Evolutionary conservation across 2,797 vertebrate species (phyloP).

Genomic region (Urocyon cinereoargenteus): DNA sequence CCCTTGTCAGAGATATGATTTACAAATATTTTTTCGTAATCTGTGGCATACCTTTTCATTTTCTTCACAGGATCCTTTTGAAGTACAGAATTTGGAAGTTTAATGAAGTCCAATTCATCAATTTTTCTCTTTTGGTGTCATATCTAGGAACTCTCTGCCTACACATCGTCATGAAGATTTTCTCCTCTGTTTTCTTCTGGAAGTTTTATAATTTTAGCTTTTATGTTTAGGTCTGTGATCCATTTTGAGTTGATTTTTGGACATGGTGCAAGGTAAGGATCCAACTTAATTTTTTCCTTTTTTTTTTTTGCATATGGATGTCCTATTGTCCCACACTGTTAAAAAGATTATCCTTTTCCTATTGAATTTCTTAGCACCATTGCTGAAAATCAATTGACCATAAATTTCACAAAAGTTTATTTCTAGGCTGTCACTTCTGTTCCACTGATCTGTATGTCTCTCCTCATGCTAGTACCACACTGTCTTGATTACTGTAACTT

Average conservation of each 20-base stretch:
- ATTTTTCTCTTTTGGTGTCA: not conserved
- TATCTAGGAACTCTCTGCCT: not conserved
- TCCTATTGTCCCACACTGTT: not conserved
- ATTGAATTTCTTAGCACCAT: not conserved
- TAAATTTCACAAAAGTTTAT: not conserved
- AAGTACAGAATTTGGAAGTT: not conserved
- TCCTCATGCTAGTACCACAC: not conserved
- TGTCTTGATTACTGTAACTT: not conserved
- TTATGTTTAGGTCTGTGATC: not conserved
- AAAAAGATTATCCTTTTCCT: not conserved
- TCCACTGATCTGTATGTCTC: not conserved
- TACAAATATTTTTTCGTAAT: not conserved
- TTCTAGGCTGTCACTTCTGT: not conserved
- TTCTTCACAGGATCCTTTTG: not conserved
- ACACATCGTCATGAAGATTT: not conserved
- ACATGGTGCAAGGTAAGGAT: not conserved
- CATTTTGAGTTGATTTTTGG: not conserved
- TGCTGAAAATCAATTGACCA: not conserved
- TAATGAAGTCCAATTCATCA: not conserved
- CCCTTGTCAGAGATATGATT: not conserved
- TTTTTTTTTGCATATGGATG: not conserved
- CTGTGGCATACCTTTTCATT: not conserved
- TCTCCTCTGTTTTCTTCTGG: not conserved
- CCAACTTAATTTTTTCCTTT: not conserved
- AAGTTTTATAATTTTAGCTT: not conserved